Evolutionary conservation across 1,140 invertebrate species (phyloP).

Genomic region (Batillaria attramentaria): DNA sequence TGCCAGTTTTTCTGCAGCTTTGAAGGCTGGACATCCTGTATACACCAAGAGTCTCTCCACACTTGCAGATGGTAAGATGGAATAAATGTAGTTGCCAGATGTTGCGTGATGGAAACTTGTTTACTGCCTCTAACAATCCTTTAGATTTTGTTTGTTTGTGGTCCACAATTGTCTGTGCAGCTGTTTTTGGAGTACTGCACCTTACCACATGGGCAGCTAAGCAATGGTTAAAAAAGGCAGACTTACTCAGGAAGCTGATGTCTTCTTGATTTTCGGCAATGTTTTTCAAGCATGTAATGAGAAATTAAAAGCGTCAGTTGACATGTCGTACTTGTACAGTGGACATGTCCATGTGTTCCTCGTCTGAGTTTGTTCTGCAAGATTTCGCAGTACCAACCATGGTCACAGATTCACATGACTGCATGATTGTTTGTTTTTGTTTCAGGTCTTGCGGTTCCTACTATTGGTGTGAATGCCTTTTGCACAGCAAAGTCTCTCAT

Average conservation of each 20-base stretch:
- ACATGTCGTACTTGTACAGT: not conserved
- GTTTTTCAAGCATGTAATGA: too few relatives aligned
- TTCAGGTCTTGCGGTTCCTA: slow-evolving; percentile 85
- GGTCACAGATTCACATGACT: too few relatives aligned
- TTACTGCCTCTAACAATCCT: not conserved
- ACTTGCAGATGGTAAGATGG: slow-evolving; percentile 85
- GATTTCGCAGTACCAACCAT: too few relatives aligned
- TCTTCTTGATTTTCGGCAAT: too few relatives aligned
- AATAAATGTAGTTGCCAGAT: not conserved
- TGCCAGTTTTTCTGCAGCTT: slow-evolving; percentile 84
- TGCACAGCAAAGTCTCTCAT: slow-evolving; percentile 83
- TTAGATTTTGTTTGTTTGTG: not conserved
- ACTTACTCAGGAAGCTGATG: too few relatives aligned
- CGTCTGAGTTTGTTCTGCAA: not conserved
- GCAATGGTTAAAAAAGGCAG: too few relatives aligned
- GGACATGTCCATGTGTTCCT: not conserved
- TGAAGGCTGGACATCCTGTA: slow-evolving; percentile 81
- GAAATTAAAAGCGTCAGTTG: not conserved
- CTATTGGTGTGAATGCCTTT: slow-evolving; percentile 90
- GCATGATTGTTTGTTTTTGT: too few relatives aligned
- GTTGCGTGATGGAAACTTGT: not conserved
- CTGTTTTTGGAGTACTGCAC: too few relatives aligned
- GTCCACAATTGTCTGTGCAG: too few relatives aligned
- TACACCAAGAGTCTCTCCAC: slow-evolving; percentile 82
- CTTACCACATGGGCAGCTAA: too few relatives aligned